Evolutionary conservation across 1,140 invertebrate genomes (phyloP), one percentile per base, ranked within the genome.

Genomic region (Lordiphosa collinella): DNA sequence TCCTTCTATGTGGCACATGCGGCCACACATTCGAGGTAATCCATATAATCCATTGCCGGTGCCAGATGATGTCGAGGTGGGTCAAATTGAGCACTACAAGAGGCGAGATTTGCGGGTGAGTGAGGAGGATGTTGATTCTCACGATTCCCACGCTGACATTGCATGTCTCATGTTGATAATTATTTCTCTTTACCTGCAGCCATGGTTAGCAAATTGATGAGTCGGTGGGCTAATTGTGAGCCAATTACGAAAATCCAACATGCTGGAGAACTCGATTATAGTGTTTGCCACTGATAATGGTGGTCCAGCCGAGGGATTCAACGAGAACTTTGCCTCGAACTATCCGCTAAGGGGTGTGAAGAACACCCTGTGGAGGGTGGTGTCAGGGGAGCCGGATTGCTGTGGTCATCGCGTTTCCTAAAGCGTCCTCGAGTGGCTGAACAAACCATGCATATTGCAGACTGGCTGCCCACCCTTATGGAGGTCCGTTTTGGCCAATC

Each of bases 251-350:
- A 82, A 90, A 0, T 90, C 89, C 16, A 89, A 91, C 0, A 93
- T 97, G 91, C 87, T 97, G n/a, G 69, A 93, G 11, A 92, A 97
- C 78, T 93, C 93, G n/a, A 92, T 98, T 1, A 93, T 98, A 12
- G 78, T 97, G 5, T 97, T 98, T 88, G 93, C 93, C 2, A 94
- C 94, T 1, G 96, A 98, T 87, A 98, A 98, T 88, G 96, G 96
- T 4, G 96, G 96, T 0, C 92, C 96, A 1, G 95, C 96, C 0
- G 92, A 91, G 7, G 95, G 94, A 3, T 97, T 97, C 86, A 95
- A 97, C 88, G 86, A 92, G 3, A 98, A 98, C 89, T 93, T 94
- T 13, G 96, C 96, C 1, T 97, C 95, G 1, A 98, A 98, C 90
- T 98, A 93, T 91, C 97, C 97, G 5, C 88, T 98, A 2, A 92